Evolutionary conservation across 2,888 invertebrate species (phyloP).

Genomic region (Dilophus febrilis): DNA sequence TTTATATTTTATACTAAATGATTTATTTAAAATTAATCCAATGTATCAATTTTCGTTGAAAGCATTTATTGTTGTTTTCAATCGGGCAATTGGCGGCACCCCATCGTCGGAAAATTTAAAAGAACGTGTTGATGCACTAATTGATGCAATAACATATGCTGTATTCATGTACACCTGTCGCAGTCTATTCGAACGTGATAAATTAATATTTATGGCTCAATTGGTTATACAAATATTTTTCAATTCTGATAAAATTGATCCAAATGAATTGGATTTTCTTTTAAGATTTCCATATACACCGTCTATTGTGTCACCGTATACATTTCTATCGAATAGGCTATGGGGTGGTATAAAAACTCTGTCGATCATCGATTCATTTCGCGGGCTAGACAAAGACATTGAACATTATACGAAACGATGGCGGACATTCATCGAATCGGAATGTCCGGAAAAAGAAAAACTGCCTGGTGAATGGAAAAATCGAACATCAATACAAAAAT

Average conservation of each 20-base stretch:
- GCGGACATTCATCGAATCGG: constrained; percentile 82
- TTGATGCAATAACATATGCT: constrained; percentile 74
- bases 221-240: constrained; percentile 52
- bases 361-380: constrained; percentile 63
- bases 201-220: constrained; percentile 78
- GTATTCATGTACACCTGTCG: constrained; percentile 80
- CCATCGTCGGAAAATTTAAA: constrained; percentile 49
- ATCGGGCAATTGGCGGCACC: constrained; percentile 61
- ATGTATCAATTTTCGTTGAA: constrained; percentile 94
- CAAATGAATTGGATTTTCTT: constrained; percentile 72
- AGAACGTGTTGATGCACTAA: constrained; percentile 52
- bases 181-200: constrained; percentile 84
- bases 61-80: constrained; percentile 84
- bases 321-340: constrained; percentile 59
- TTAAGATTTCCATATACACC: constrained; percentile 69
- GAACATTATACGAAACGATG: constrained; percentile 83
- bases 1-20: constrained; percentile 85
- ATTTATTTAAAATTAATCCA: constrained; percentile 79
- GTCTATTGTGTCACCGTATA: constrained; percentile 51
- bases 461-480: constrained; percentile 96
- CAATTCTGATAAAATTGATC: constrained; percentile 40
- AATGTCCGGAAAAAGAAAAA: constrained; percentile 82
- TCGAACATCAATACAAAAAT: constrained; percentile 64
- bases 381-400: constrained; percentile 77
- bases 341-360: constrained; percentile 77